A percentile compares a stretch with the other conserved stretches of the same genome.
Conservation (phyloP, 35 echinoderm and acorn worm genomes). For the Ophioderma brevispina region DNA sequence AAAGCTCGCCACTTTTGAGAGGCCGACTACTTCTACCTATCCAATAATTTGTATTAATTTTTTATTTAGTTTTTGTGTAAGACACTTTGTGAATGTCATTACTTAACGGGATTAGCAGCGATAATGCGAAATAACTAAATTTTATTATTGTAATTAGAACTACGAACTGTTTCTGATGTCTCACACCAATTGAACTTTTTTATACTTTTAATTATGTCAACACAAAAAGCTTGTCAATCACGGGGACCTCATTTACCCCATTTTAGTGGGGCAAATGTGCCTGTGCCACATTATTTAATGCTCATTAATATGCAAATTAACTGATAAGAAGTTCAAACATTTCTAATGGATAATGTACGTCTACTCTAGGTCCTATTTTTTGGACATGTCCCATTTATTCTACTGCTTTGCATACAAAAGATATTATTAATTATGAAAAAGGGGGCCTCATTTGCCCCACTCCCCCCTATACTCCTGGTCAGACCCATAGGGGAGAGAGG, state of each 20-base stretch:
- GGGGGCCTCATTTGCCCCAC: too few species aligned
- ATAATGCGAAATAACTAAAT: too few species aligned
- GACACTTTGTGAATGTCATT: neutral
- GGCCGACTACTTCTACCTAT: neutral
- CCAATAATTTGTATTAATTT: neutral
- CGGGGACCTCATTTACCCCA: neutral
- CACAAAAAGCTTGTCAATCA: neutral
- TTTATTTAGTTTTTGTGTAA: neutral
- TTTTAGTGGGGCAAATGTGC: neutral
- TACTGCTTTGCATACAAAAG: too few species aligned
- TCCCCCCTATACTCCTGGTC: too few species aligned
- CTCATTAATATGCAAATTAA: neutral
- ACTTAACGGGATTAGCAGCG: too few species aligned
- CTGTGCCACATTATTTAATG: neutral
- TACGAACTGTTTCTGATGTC: too few species aligned
- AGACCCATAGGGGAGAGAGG: too few species aligned
- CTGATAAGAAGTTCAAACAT: neutral
- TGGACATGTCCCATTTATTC: too few species aligned
- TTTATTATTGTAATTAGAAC: too few species aligned
- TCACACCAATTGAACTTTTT: neutral
- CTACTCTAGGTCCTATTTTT: neutral
- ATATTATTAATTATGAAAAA: too few species aligned
- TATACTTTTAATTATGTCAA: neutral
- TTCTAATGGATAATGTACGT: neutral
- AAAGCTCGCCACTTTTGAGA: neutral